Evolutionary conservation across 2,888 invertebrate species (phyloP), one percentile per base, ranked within the genome.

Genomic region (Diaphora mendica): DNA sequence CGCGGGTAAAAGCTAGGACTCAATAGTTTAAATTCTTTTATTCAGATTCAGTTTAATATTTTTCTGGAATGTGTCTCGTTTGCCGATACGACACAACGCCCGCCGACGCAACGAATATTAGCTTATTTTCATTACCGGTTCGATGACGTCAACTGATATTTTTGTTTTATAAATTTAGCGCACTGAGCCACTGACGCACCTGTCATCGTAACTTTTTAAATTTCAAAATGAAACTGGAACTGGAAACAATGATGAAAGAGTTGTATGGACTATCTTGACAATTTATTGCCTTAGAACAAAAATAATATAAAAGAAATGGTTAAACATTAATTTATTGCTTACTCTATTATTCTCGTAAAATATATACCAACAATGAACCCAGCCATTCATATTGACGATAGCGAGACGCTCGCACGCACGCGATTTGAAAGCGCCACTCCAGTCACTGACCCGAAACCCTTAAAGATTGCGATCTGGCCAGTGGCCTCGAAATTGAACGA

Each of bases 121-220:
- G 44, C 35, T 35, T 35, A 62, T 70, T 73, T 55, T 64, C 39
- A 55, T 48, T 64, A 66, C 76, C 51, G 26, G 69, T 68, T 51
- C 23, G 65, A 65, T 76, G 73, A 76, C 70, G 69, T 71, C 68
- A 76, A 26, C 51, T n/a, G 13, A 26, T 72, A 71, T 77, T 77
- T 39, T 26, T 30, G 62, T 62, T 11, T 23, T 23, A 70, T 5
- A 5, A 51, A 17, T n/a, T n/a, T n/a, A n/a, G n/a, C n/a, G n/a
- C n/a, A n/a, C n/a, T n/a, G n/a, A n/a, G n/a, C n/a, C n/a, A n/a
- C n/a, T n/a, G n/a, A 26, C 59, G 3, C 11, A 59, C 11, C n/a
- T 26, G 55, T 55, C n/a, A 26, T 26, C 11, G 55, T n/a, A 55
- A 11, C n/a, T n/a, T 59, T 59, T 59, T 26, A 55, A 55, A 59